Conservation (phyloP, 2,113 vertebrate genomes). For the Phainopepla nitens region DNA sequence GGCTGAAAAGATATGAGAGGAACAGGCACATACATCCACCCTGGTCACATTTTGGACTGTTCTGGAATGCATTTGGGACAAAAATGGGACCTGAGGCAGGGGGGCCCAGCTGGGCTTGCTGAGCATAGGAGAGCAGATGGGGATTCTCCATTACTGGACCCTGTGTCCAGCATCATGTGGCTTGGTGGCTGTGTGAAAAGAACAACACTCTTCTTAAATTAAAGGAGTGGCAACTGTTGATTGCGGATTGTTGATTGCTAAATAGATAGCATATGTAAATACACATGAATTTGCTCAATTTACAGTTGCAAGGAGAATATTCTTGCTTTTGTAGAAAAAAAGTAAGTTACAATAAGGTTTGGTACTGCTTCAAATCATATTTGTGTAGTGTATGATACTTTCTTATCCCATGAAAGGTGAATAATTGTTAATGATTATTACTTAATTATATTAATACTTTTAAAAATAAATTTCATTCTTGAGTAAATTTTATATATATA, state of each 20-base stretch:
- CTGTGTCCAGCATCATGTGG: neutral
- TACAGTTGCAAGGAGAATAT: neutral
- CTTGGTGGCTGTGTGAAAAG: neutral
- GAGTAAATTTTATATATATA: neutral
- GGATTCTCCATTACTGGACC: rapidly evolving
- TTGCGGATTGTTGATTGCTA: neutral
- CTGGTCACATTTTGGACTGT: neutral
- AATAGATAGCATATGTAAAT: neutral
- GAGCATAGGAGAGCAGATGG: neutral
- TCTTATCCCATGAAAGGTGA: neutral
- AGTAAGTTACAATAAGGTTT: neutral
- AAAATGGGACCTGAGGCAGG: neutral
- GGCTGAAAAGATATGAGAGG: neutral
- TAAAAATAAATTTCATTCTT: neutral
- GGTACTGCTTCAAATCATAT: neutral
- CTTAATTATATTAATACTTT: neutral
- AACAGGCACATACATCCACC: rapidly evolving
- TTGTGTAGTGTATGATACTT: neutral
- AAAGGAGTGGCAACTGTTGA: neutral
- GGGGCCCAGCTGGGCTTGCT: neutral
- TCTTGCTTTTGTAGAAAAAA: neutral
- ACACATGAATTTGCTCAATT: rapidly evolving
- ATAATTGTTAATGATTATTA: neutral
- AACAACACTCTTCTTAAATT: neutral
- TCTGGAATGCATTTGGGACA: neutral